A percentile compares a stretch with the other conserved stretches of the same genome.
Conservation (phyloP, 2,113 vertebrate species). For the Pollachius pollachius region DNA sequence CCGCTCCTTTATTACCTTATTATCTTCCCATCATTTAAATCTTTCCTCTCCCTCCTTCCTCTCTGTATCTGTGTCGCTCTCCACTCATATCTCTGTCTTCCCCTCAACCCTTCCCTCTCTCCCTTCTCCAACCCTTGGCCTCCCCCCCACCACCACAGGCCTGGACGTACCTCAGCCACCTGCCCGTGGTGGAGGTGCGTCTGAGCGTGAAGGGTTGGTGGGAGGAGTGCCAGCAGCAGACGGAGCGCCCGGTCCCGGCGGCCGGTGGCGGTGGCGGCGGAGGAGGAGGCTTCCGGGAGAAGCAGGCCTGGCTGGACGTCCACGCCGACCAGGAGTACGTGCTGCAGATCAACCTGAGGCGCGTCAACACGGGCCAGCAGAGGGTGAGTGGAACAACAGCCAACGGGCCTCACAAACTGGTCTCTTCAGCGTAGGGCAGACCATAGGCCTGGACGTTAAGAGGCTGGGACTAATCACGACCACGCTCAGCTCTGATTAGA, state of each 20-base stretch:
- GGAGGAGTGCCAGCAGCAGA: slow-evolving; percentile 76
- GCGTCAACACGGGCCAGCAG: slow-evolving; percentile 76
- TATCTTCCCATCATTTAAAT: too few relatives aligned
- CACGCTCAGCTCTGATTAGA: too few relatives aligned
- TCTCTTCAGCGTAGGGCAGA: not conserved
- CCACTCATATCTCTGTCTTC: not conserved
- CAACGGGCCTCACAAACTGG: not conserved
- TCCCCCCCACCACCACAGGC: slow-evolving; percentile 63
- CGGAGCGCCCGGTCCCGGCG: slow-evolving; percentile 71
- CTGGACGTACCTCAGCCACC: slow-evolving; percentile 87
- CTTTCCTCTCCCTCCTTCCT: not conserved
- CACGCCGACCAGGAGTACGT: slow-evolving; percentile 98
- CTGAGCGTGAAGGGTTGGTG: slow-evolving; percentile 90
- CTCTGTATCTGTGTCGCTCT: not conserved
- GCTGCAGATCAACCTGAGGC: slow-evolving; percentile 86
- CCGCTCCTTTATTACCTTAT: too few relatives aligned
- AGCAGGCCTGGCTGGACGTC: slow-evolving; percentile 83
- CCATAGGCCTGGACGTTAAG: too few relatives aligned
- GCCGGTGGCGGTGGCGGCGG: slow-evolving; percentile 61
- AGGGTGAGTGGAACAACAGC: slow-evolving; percentile 76
- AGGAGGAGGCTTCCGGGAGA: slow-evolving; percentile 69
- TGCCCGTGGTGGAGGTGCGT: slow-evolving; percentile 84
- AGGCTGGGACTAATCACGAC: too few relatives aligned
- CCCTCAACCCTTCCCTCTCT: not conserved
- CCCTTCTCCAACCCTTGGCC: not conserved